phyloP scores from a whole-genome alignment of 2,888 invertebrate genomes.

The Dasypolia templi region DNA sequence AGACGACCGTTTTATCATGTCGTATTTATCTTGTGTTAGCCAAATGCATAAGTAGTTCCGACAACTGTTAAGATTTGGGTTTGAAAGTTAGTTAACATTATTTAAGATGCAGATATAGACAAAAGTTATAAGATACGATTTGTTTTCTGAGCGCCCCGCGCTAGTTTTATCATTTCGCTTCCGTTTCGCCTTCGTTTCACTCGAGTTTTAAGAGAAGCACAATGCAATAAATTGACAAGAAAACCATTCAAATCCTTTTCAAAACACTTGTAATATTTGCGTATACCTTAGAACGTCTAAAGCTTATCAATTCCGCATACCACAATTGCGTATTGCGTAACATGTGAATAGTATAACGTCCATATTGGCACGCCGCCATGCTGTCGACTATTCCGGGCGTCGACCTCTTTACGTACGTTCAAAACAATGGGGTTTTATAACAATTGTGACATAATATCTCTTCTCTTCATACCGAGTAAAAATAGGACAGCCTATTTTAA shows the following conservation, averaged over 20 bases:
- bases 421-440: constrained; percentile 80
- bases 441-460: constrained; percentile 65
- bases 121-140: neutral
- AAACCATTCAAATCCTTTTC: neutral
- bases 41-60: neutral
- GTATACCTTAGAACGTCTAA: constrained; percentile 22
- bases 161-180: neutral
- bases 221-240: neutral
- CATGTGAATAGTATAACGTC: constrained; percentile 77
- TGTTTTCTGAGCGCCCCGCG: neutral
- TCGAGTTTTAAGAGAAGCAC: neutral
- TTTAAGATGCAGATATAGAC: neutral
- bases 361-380: constrained; percentile 81
- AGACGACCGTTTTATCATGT: neutral
- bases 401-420: constrained; percentile 78
- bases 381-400: constrained; percentile 79
- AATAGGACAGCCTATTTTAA: constrained; percentile 40
- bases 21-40: neutral
- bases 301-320: constrained; percentile 66
- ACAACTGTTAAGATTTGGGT: neutral
- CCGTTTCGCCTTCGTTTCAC: neutral
- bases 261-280: constrained; percentile 1
- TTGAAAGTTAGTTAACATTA: neutral
- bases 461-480: constrained; percentile 25
- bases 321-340: constrained; percentile 73